A percentile compares a stretch with the other conserved stretches of the same genome.
Conservation (phyloP, 2,888 invertebrate genomes). For the Miltochrista miniata region DNA sequence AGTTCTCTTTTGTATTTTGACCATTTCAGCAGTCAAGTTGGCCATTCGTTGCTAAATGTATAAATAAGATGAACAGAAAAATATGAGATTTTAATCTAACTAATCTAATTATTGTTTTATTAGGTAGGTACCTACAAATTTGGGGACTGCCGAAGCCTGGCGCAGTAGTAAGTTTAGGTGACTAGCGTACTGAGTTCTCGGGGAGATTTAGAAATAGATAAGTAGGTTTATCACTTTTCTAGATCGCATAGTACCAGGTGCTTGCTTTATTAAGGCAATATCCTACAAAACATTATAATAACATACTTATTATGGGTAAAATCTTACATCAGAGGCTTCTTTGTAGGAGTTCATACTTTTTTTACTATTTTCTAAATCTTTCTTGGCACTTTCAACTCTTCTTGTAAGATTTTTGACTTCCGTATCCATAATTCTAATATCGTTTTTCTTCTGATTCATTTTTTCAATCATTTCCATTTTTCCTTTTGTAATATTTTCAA, state of each 20-base stretch:
- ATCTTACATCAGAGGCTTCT: conserved; percentile 56
- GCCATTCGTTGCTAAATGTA: conserved; percentile 31
- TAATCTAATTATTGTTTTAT: too few relatives aligned
- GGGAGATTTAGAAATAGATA: too few relatives aligned
- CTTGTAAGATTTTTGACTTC: conserved; percentile 57
- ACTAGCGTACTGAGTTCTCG: too few relatives aligned
- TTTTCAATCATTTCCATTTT: conserved; percentile 56
- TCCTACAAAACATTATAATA: too few relatives aligned
- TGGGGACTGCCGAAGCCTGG: too few relatives aligned
- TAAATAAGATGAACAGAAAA: too few relatives aligned
- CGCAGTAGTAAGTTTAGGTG: too few relatives aligned
- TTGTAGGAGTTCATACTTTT: conserved; percentile 48
- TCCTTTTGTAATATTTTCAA: conserved; percentile 50
- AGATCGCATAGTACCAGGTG: too few relatives aligned
- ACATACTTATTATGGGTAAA: background rate
- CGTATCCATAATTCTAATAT: conserved; percentile 53
- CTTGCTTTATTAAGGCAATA: too few relatives aligned
- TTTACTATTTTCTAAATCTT: conserved; percentile 43
- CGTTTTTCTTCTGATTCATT: conserved; percentile 57
- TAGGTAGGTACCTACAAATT: too few relatives aligned
- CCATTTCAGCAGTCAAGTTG: conserved; percentile 41
- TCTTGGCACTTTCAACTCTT: conserved; percentile 51
- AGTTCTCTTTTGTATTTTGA: conserved; percentile 33
- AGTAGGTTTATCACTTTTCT: too few relatives aligned
- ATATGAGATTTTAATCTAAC: too few relatives aligned